Conservation (phyloP, 2,888 invertebrate genomes). For the Troides aeacus region DNA sequence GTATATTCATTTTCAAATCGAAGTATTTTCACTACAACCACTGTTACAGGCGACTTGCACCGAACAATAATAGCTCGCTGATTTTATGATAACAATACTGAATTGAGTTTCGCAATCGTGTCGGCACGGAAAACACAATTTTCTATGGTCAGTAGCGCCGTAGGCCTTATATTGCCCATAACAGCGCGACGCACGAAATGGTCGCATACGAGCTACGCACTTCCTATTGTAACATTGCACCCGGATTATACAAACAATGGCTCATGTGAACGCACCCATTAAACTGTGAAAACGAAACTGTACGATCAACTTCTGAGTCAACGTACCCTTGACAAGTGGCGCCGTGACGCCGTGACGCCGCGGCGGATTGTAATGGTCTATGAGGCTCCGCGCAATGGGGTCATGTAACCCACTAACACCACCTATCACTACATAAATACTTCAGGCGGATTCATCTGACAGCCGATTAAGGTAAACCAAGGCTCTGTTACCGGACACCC, state of each 20-base stretch:
- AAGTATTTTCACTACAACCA: no score
- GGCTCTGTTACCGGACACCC: no score
- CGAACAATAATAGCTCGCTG: slow-evolving; percentile 10
- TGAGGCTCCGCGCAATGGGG: neutral
- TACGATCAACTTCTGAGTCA: slow-evolving; percentile 43
- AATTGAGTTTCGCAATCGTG: slow-evolving; percentile 22
- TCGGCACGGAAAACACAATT: slow-evolving; percentile 40
- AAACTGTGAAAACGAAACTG: slow-evolving; percentile 67
- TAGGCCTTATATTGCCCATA: slow-evolving; percentile 38
- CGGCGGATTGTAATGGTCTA: slow-evolving; percentile 34
- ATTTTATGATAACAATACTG: slow-evolving; percentile 27
- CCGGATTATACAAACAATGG: slow-evolving; percentile 70
- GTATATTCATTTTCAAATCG: no score
- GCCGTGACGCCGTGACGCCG: slow-evolving; percentile 37
- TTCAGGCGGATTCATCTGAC: no score
- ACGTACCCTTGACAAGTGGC: slow-evolving; percentile 61
- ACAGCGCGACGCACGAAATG: slow-evolving; percentile 39
- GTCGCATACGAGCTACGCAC: slow-evolving; percentile 44
- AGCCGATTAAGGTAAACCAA: no score
- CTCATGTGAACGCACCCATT: slow-evolving; percentile 69
- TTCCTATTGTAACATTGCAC: slow-evolving; percentile 58
- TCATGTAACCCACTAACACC: no score
- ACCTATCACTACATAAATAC: no score
- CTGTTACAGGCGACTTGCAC: neutral
- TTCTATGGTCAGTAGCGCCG: slow-evolving; percentile 39